These are phyloP conservation scores for Lipophrys pholis DNA, from an alignment of 2,113 vertebrate species.

Conservation along the genomic window DNA sequence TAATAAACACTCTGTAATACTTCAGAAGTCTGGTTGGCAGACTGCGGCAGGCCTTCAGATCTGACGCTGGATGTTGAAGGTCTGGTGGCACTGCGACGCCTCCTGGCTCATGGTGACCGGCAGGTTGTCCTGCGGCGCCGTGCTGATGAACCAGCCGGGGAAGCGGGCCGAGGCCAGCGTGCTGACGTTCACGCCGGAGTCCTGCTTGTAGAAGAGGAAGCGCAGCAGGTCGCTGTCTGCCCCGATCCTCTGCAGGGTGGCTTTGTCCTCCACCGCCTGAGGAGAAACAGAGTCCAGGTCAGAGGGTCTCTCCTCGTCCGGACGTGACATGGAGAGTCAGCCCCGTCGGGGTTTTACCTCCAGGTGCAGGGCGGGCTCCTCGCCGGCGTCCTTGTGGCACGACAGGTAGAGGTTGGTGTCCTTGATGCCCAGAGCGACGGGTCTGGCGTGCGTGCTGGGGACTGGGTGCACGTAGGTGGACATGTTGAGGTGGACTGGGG, in stretches of 20 bases:
- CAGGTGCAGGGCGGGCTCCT: slow-evolving; percentile 61
- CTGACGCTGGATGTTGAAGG: slow-evolving; percentile 58
- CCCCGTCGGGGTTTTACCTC: slow-evolving; percentile 78
- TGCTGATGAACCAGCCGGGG: slow-evolving; percentile 78
- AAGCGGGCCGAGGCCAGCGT: slow-evolving; percentile 68
- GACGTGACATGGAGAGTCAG: too few relatives aligned
- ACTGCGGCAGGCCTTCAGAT: neutral
- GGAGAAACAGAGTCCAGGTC: neutral
- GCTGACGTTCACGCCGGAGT: slow-evolving; percentile 53
- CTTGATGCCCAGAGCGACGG: slow-evolving; percentile 71
- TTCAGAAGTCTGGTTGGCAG: neutral
- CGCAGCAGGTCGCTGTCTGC: slow-evolving; percentile 43
- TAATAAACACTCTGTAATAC: neutral
- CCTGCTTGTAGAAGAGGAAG: slow-evolving; percentile 76
- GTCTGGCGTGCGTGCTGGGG: slow-evolving; percentile 7
- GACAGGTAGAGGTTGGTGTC: slow-evolving; percentile 70
- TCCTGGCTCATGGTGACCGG: slow-evolving; percentile 61
- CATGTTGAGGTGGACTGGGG: slow-evolving; percentile 76
- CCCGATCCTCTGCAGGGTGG: slow-evolving; percentile 12
- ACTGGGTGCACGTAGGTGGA: slow-evolving; percentile 53
- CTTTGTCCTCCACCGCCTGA: slow-evolving; percentile 59
- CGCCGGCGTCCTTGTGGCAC: slow-evolving; percentile 35
- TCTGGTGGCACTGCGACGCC: slow-evolving; percentile 7
- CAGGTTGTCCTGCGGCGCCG: slow-evolving; percentile 32
- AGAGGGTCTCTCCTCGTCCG: neutral